Evolutionary conservation across 1,140 invertebrate genomes (phyloP).

Genomic region (Drosophila seguyi): DNA sequence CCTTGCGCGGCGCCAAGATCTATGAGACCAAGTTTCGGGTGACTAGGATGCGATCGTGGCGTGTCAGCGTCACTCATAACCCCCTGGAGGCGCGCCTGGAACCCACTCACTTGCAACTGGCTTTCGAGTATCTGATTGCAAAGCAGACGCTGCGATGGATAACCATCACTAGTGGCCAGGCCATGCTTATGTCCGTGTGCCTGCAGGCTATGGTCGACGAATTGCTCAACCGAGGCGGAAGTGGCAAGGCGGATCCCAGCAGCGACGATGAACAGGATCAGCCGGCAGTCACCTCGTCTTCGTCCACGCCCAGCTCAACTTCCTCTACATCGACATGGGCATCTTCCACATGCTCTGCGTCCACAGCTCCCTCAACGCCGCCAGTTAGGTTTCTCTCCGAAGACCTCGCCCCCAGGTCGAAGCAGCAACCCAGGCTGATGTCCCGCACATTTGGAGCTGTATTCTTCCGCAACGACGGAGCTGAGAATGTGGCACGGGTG

Average conservation of each 20-base stretch:
- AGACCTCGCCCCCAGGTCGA: slow-evolving; percentile 64
- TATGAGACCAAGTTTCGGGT: slow-evolving; percentile 95
- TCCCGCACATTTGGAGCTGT: slow-evolving; percentile 86
- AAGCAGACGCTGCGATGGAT: slow-evolving; percentile 97
- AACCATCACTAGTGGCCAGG: slow-evolving; percentile 94
- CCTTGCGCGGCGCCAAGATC: slow-evolving; percentile 86
- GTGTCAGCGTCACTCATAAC: slow-evolving; percentile 94
- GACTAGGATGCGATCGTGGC: slow-evolving; percentile 97
- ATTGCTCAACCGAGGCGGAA: slow-evolving; percentile 90
- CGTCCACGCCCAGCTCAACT: slow-evolving; percentile 66
- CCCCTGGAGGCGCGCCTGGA: slow-evolving; percentile 86
- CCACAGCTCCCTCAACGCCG: slow-evolving; percentile 73
- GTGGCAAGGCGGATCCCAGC: slow-evolving; percentile 67
- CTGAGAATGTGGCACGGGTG: slow-evolving; percentile 64
- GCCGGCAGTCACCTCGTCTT: slow-evolving; percentile 49
- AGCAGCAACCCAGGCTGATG: slow-evolving; percentile 83
- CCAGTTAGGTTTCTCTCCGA: slow-evolving; percentile 84
- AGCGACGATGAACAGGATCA: slow-evolving; percentile 72
- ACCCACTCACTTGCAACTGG: slow-evolving; percentile 88
- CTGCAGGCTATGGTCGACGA: slow-evolving; percentile 98
- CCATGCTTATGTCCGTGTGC: slow-evolving; percentile 97
- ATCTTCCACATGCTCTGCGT: slow-evolving; percentile 76
- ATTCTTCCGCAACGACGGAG: slow-evolving; percentile 87
- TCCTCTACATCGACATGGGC: slow-evolving; percentile 84
- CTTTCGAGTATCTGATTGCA: slow-evolving; percentile 98